Evolutionary conservation across 2,888 invertebrate genomes (phyloP), one percentile per base, ranked within the genome.

Genomic region (Ellobium chinense): DNA sequence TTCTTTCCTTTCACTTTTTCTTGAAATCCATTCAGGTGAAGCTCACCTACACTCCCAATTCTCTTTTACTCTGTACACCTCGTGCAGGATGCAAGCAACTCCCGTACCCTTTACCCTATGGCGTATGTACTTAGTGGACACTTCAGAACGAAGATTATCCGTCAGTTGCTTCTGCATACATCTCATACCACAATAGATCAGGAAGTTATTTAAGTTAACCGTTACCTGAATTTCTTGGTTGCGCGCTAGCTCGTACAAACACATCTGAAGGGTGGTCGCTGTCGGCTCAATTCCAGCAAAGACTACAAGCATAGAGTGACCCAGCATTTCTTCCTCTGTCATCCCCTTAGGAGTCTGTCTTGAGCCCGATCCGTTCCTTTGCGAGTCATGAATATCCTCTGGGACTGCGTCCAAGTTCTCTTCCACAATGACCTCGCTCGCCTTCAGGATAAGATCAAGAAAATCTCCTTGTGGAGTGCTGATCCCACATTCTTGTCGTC

Each of bases 151-250:
- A n/a, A n/a, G n/a, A n/a, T n/a, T n/a, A n/a, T n/a, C n/a, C n/a
- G n/a, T n/a, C n/a, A n/a, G n/a, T n/a, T n/a, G n/a, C n/a, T n/a
- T n/a, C n/a, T n/a, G n/a, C n/a, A n/a, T n/a, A n/a, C n/a, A n/a
- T n/a, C n/a, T n/a, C n/a, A n/a, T n/a, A n/a, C n/a, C n/a, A n/a
- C n/a, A n/a, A n/a, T n/a, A n/a, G n/a, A n/a, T n/a, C n/a, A n/a
- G n/a, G n/a, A n/a, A n/a, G n/a, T n/a, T n/a, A n/a, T n/a, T n/a
- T n/a, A n/a, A n/a, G n/a, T n/a, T n/a, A n/a, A n/a, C n/a, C n/a
- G n/a, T n/a, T 72, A 72, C 78, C 78, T 78, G 78, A 62, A 78
- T 78, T 0, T 78, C 78, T 12, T 46, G 78, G 54, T 78, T 27
- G 0, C 12, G 3, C 24, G 78, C 78, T 5, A 78, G 65, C 27